phyloP scores from a whole-genome alignment of 1,140 invertebrate species.

The Zophobas morio region DNA sequence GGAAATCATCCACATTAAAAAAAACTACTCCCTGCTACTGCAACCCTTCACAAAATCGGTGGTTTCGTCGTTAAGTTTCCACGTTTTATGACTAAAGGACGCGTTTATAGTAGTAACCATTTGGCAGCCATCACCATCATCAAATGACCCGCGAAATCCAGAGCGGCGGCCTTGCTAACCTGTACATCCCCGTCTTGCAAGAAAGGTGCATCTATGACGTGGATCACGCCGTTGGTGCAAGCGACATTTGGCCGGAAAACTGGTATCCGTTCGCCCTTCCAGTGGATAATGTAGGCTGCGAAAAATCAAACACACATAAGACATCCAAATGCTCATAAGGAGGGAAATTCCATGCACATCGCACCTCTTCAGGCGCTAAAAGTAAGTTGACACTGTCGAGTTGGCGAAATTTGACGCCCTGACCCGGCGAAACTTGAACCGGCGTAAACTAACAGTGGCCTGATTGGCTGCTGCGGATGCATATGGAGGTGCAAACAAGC shows the following conservation, averaged over 20 bases:
- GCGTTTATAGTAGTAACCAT: slow-evolving; percentile 66
- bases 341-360: too few species aligned
- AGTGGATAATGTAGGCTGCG: slow-evolving; percentile 85
- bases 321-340: neutral
- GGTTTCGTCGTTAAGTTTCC: slow-evolving; percentile 23
- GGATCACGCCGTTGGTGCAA: slow-evolving; percentile 94
- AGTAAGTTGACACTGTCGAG: too few species aligned
- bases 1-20: neutral
- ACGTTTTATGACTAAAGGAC: slow-evolving; percentile 28
- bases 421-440: neutral
- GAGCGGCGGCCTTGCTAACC: slow-evolving; percentile 71
- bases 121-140: slow-evolving; percentile 68
- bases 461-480: too few species aligned
- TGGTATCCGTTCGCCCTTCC: slow-evolving; percentile 85
- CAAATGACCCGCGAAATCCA: slow-evolving; percentile 65
- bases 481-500: too few species aligned
- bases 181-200: slow-evolving; percentile 87
- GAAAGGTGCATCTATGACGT: slow-evolving; percentile 90
- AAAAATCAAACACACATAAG: slow-evolving; percentile 50
- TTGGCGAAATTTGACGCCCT: neutral
- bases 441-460: too few species aligned
- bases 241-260: slow-evolving; percentile 91
- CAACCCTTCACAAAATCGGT: slow-evolving; percentile 1
- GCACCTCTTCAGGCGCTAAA: too few species aligned
- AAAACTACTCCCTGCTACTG: neutral